These are phyloP conservation scores for Rapana venosa DNA, from an alignment of 2,888 invertebrate genomes.

Conservation along the genomic window DNA sequence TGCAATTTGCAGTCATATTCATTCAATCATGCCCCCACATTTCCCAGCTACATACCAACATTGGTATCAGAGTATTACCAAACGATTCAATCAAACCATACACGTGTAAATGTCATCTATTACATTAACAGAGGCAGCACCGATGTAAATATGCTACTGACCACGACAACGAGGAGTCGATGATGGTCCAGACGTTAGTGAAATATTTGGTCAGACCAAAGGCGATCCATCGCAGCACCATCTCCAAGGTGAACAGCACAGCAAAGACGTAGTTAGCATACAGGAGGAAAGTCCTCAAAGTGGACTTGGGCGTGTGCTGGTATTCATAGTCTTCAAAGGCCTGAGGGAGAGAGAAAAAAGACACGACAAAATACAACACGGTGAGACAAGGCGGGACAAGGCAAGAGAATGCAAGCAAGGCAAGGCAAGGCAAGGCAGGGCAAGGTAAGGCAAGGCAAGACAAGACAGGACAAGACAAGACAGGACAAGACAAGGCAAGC, in stretches of 20 bases:
- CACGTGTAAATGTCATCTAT: too few species aligned
- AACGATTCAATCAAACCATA: too few species aligned
- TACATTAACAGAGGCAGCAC: too few species aligned
- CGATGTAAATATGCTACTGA: slow-evolving; percentile 82
- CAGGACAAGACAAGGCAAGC: too few species aligned
- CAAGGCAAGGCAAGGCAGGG: background rate
- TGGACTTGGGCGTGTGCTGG: slow-evolving; percentile 90
- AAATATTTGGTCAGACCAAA: slow-evolving; percentile 96
- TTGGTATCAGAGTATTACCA: too few species aligned
- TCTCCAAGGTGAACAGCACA: slow-evolving; percentile 93
- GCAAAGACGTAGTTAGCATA: slow-evolving; percentile 93
- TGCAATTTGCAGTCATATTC: too few species aligned
- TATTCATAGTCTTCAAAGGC: slow-evolving; percentile 97
- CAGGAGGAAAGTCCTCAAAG: slow-evolving; percentile 89
- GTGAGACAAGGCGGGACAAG: background rate
- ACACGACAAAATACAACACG: background rate
- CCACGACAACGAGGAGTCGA: slow-evolving; percentile 97
- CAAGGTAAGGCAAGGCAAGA: background rate
- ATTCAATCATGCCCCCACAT: too few species aligned
- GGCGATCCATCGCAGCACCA: slow-evolving; percentile 96
- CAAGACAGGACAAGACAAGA: too few species aligned
- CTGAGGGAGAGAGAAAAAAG: slow-evolving; percentile 54
- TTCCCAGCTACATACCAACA: too few species aligned
- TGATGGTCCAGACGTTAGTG: slow-evolving; percentile 96
- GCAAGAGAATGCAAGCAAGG: background rate